These are phyloP conservation scores for Ephialtes manifestator DNA, from an alignment of 2,888 invertebrate genomes.

Conservation along the genomic window DNA sequence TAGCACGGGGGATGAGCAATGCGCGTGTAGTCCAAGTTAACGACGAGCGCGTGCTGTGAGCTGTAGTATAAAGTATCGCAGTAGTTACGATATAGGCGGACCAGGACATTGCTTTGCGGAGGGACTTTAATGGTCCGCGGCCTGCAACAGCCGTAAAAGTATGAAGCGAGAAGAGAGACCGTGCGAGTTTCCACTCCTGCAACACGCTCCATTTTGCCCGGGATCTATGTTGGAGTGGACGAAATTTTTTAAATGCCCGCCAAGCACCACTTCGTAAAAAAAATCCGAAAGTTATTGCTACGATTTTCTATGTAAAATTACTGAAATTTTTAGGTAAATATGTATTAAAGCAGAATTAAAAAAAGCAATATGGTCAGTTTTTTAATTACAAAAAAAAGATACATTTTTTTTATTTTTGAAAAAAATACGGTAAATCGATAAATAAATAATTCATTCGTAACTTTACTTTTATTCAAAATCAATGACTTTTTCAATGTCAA, in stretches of 20 bases:
- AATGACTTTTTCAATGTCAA: no score
- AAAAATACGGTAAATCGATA: no score
- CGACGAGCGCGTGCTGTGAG: conserved; percentile 68
- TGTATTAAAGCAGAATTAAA: no score
- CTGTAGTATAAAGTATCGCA: conserved; percentile 33
- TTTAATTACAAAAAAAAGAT: no score
- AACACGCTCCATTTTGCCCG: neutral
- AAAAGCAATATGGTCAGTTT: no score
- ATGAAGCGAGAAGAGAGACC: conserved; percentile 31
- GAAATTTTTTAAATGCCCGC: neutral
- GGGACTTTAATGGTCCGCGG: conserved; percentile 73
- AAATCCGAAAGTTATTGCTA: neutral
- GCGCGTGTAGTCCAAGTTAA: conserved; percentile 70
- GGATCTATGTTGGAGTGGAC: neutral
- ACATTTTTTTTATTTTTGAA: no score
- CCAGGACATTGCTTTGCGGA: conserved; percentile 60
- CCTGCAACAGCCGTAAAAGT: conserved; percentile 76
- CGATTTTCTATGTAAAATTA: neutral
- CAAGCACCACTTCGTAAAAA: neutral
- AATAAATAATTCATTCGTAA: no score
- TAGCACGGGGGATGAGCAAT: conserved; percentile 38
- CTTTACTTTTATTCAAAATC: no score
- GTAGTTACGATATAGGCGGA: conserved; percentile 30
- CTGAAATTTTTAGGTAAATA: no score
- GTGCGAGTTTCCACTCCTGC: neutral